Evolutionary conservation across 1,140 invertebrate genomes (phyloP).

Genomic region (Zaprionus ghesquierei): DNA sequence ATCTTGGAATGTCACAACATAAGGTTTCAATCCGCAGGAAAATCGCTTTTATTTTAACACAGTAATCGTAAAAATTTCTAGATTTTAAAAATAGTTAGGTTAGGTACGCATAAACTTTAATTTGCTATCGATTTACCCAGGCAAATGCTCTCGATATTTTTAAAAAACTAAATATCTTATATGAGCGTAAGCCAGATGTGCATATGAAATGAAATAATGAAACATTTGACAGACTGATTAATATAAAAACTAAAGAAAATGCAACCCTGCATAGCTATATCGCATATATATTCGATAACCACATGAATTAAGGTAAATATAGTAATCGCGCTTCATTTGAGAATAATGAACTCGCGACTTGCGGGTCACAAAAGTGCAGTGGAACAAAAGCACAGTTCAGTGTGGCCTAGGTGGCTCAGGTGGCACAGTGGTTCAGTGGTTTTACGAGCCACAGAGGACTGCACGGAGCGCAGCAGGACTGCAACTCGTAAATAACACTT

Average conservation of each 20-base stretch:
- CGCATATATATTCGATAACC: background rate
- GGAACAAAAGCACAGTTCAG: conserved; percentile 17
- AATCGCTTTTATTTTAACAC: too few species aligned
- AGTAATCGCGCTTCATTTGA: background rate
- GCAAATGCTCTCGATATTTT: too few species aligned
- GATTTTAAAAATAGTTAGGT: too few species aligned
- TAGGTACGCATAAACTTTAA: too few species aligned
- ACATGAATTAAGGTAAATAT: background rate
- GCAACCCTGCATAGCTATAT: background rate
- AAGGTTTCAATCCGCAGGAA: too few species aligned
- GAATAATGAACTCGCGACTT: too few species aligned
- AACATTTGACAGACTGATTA: background rate
- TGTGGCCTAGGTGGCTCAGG: conserved; percentile 26
- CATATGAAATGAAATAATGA: too few species aligned
- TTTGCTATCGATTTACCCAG: too few species aligned
- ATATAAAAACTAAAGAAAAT: background rate
- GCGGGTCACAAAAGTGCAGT: background rate
- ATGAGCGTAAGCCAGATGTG: background rate
- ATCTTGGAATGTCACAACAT: too few species aligned
- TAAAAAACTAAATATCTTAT: background rate
- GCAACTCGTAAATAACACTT: conserved; percentile 59
- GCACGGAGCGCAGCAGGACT: background rate
- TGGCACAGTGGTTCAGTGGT: conserved; percentile 26
- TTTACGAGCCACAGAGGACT: conserved; percentile 59
- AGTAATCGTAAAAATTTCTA: too few species aligned